Conservation (phyloP, 2,113 vertebrate species). For the Phylloscopus trochilus region DNA sequence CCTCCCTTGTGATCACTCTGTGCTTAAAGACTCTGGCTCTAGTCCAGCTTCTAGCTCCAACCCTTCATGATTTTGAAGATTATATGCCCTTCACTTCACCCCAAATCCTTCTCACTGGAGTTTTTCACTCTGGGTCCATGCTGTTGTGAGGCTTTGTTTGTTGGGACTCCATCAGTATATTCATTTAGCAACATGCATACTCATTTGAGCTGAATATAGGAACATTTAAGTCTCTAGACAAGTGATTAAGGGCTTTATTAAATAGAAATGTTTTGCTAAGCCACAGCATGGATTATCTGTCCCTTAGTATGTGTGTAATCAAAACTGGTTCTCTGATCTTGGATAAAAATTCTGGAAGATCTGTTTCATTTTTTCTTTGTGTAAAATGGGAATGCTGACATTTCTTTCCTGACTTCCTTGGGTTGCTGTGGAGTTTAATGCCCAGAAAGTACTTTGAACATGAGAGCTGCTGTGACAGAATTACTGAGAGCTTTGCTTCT, state of each 20-base stretch:
- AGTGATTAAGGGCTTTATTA: slow-evolving; percentile 41
- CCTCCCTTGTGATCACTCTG: neutral
- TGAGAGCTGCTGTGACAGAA: slow-evolving; percentile 21
- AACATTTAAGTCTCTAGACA: slow-evolving; percentile 3
- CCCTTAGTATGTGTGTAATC: slow-evolving; percentile 10
- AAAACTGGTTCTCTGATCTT: slow-evolving; percentile 32
- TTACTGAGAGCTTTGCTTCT: slow-evolving; percentile 16
- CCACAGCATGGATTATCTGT: neutral
- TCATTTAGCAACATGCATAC: neutral
- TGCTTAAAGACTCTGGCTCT: neutral
- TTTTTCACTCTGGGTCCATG: neutral
- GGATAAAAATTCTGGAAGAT: slow-evolving; percentile 5
- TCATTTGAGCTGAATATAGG: neutral
- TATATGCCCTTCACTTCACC: neutral
- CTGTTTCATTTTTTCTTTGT: slow-evolving; percentile 11
- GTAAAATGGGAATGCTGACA: slow-evolving; percentile 14
- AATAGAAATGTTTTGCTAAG: slow-evolving; percentile 27
- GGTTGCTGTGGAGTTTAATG: slow-evolving; percentile 13
- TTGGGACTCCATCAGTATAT: neutral
- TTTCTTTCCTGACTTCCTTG: slow-evolving; percentile 29
- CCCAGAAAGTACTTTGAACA: slow-evolving; percentile 3
- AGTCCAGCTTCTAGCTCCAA: neutral
- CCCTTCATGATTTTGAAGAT: neutral
- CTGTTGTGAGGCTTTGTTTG: neutral
- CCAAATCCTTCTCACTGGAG: neutral